A percentile compares a stretch with the other conserved stretches of the same genome.
phyloP scores from a whole-genome alignment of 2,113 vertebrate genomes.

The Platycercus adscitus region DNA sequence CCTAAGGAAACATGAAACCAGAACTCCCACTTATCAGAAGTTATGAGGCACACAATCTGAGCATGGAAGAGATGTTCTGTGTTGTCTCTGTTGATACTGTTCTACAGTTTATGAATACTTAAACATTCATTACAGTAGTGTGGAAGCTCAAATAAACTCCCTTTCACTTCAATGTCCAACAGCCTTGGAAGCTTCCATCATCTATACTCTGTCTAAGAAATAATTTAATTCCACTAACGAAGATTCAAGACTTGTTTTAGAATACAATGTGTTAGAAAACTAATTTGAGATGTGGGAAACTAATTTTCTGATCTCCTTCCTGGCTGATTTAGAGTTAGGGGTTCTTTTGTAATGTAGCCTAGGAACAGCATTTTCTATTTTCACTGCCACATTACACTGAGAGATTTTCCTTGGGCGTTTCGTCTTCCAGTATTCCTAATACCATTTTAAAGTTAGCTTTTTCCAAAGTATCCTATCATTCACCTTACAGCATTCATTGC shows the following conservation, averaged over 20 bases:
- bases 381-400: neutral
- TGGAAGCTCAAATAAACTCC: conserved; percentile 17
- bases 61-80: neutral
- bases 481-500: neutral
- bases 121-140: neutral
- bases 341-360: neutral
- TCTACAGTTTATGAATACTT: conserved; percentile 39
- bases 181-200: neutral
- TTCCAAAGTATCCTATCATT: neutral
- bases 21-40: conserved; percentile 18
- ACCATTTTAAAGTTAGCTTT: neutral
- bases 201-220: neutral
- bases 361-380: neutral
- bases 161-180: neutral
- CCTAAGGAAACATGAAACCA: conserved; percentile 14
- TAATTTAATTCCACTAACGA: conserved; percentile 17
- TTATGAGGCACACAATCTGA: neutral
- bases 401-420: neutral
- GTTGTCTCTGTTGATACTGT: neutral
- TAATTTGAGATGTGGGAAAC: neutral
- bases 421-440: neutral
- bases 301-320: neutral
- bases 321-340: neutral
- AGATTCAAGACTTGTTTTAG: neutral
- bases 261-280: neutral